Evolutionary conservation across 2,797 vertebrate species (phyloP), one percentile per base, ranked within the genome.

Genomic region (Florisuga fusca): DNA sequence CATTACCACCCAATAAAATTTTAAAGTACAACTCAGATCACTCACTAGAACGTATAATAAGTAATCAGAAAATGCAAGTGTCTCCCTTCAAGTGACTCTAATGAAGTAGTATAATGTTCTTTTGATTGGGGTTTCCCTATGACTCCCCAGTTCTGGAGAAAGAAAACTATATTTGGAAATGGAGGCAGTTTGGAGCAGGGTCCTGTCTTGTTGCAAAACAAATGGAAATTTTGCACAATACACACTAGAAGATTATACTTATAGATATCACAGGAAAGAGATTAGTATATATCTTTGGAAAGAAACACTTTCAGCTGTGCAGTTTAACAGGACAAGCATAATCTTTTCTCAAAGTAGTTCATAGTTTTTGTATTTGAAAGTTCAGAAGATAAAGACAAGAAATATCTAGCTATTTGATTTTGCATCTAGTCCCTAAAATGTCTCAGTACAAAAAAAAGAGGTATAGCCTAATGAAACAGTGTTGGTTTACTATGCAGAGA

Each of bases 1-100:
- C 92, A 98, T 98, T 95, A 93, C 72, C 46, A 94, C 46, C 94
- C 97, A 97, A 97, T 98, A 97, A 97, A 98, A 98, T 93, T 78
- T 97, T 94, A 88, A 92, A 94, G 82, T 85, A 91, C 82, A 93
- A 91, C 97, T 97, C 93, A 92, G 88, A 97, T 96, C 95, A 92
- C 81, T 96, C 86, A 80, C 76, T 91, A 79, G 90, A 96, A 87
- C 46, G 4, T 68, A 63, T 51, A 96, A 73, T 81, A 96, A 97
- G 90, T 78, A 93, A 94, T 95, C 77, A 67, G 84, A 94, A 90
- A 97, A 95, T 74, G 9, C 95, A 84, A 74, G 78, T 51, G 68
- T 78, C 43, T 97, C 25, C 19, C 50, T 96, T 95, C 80, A 94
- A 93, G 67, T 92, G 64, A 90, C 92, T 96, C 82, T 93, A 96